Evolutionary conservation across 2,113 vertebrate genomes (phyloP).

Genomic region (Myrmophylax atrothorax): DNA sequence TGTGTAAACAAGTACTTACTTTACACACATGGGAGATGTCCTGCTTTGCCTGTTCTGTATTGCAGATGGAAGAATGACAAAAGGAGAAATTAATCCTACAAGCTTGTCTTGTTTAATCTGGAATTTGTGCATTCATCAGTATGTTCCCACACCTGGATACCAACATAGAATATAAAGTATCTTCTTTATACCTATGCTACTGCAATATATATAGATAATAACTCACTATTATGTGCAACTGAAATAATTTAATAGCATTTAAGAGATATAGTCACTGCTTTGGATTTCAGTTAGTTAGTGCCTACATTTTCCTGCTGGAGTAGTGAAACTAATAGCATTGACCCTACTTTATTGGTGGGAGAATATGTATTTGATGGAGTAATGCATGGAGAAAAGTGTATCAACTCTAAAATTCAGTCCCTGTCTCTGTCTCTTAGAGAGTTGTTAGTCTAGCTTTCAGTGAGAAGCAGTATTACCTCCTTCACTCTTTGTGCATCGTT

Average conservation of each 20-base stretch:
- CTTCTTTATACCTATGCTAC: neutral
- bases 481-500: neutral
- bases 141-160: neutral
- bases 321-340: neutral
- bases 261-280: neutral
- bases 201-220: neutral
- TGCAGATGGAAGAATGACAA: neutral
- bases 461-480: neutral
- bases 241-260: neutral
- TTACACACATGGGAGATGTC: neutral
- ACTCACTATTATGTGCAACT: neutral
- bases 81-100: neutral
- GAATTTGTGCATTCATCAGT: neutral
- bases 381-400: neutral
- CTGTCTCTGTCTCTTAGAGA: neutral
- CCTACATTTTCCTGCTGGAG: neutral
- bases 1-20: neutral
- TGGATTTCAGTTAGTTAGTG: neutral
- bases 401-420: neutral
- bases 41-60: neutral
- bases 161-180: neutral
- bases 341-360: neutral
- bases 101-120: neutral
- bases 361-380: neutral
- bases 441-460: neutral